phyloP scores from a whole-genome alignment of 1,140 invertebrate species.

The Macrotrachela quadricornifera region DNA sequence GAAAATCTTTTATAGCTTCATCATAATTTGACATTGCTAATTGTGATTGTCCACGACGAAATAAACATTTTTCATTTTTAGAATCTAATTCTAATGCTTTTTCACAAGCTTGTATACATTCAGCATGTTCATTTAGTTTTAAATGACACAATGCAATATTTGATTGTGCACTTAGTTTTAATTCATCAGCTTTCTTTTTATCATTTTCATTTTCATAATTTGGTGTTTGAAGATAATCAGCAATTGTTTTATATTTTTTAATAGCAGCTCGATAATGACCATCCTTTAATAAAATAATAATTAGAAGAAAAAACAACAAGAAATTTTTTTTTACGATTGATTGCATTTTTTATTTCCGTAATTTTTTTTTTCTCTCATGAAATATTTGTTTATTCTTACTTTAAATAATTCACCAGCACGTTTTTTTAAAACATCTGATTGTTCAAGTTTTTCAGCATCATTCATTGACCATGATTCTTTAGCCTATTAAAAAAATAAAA shows the following conservation, averaged over 20 bases:
- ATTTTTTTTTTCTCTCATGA: no score
- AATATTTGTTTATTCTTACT: no score
- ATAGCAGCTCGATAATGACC: constrained; percentile 2
- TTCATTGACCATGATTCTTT: constrained; percentile 8
- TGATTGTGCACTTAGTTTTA: constrained; percentile 3
- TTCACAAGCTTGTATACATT: constrained; percentile 41
- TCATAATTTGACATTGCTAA: constrained; percentile 52
- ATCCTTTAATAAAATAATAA: background rate
- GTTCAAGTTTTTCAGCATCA: constrained; percentile 4
- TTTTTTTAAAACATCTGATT: constrained; percentile 6
- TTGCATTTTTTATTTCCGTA: no score
- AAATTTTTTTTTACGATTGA: no score
- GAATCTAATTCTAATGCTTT: constrained; percentile 51
- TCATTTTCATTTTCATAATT: constrained; percentile 1
- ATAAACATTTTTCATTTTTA: constrained; percentile 67
- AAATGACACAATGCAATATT: constrained; percentile 66
- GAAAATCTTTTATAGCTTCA: constrained; percentile 53
- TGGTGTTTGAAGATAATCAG: background rate
- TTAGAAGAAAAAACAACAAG: background rate
- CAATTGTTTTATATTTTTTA: constrained; percentile 6
- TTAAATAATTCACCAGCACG: constrained; percentile 2
- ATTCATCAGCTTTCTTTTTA: background rate
- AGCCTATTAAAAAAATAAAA: background rate
- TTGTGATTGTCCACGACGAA: constrained; percentile 59
- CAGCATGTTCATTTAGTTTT: constrained; percentile 49